Base-by-base conservation (phyloP, 1,140 invertebrate genomes). In the Eupristina koningsbergeri region DNA sequence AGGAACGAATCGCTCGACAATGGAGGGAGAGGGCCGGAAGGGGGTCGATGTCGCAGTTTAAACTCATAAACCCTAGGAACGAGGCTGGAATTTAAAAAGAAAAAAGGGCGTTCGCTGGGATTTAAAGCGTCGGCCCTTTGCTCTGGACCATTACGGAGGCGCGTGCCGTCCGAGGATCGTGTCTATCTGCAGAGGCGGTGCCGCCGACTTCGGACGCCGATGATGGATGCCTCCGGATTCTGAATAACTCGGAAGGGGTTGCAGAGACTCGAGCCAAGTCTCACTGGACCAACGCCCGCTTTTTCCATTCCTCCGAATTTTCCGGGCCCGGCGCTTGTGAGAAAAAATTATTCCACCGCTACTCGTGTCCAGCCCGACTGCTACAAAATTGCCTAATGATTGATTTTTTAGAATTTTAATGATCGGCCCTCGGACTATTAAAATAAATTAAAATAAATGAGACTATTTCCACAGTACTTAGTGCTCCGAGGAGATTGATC, bases 191-290 rank as follows among this genome's bases (percentile, higher is more conserved):
- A 41, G n/a, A 34, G 63, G 29, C 26, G n/a, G 41, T 3, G 29
- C 58, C 22, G 41, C n/a, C n/a, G n/a, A 11, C 71, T 9, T 41
- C 22, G 22, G 19, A 47, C 45, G 17, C 15, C 13, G 36, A 83
- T 83, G 81, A 83, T 83, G 81, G 81, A 83, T 83, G 64, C 50
- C 29, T 31, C 39, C 6, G 29, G 31, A 64, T 61, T 80, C 29
- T 15, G 8, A 80, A 69, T n/a, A 64, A 13, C 7, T 64, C 8
- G 17, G 39, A 81, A 61, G 58, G 71, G 71, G 39, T 74, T 63
- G 34, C 11, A 41, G 26, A 41, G 26, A 58, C 22, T 26, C 9
- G 53, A 58, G 53, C 53, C 22, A 22, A 58, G 53, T 9, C 19
- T 26, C 22, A 5, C 17, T 41, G 26, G n/a, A 19, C n/a, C n/a